Evolutionary conservation across 2,797 vertebrate genomes (phyloP), one percentile per base, ranked within the genome.

Genomic region (Heteromormyrus szaboi): DNA sequence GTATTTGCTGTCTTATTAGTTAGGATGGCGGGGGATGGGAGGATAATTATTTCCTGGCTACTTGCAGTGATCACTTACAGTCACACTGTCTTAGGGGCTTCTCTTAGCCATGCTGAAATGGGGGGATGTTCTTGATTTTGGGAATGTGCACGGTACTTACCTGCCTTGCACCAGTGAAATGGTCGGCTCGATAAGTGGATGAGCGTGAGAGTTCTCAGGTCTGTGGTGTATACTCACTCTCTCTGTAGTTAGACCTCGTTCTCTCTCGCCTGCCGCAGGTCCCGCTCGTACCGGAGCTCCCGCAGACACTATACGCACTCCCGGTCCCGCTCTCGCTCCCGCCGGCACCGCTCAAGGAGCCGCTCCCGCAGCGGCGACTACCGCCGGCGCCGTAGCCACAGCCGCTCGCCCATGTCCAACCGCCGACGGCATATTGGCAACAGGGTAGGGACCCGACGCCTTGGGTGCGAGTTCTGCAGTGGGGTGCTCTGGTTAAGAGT

Each of bases 381-480:
- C 92, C 95, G 96, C 0, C 96, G 97, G 0, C 95, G 95, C 3
- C 96, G 97, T 1, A 97, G 96, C 90, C 97, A 98, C 90, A 99
- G 98, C 93, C 98, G 96, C 86, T 99, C 98, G 19, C 98, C 98
- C 85, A 99, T 99, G 98, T 99, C 98, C 92, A 97, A 97, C 89
- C 97, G 98, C 51, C 96, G 98, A 2, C 96, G 98, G 48, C 98
- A 99, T 91, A 95, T 99, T 4, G 98, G 98, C 53, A 99, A 98
- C 94, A 96, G 98, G 92, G 98, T 99, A 96, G 6, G 96, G 37
- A 0, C 19, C 37, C 41, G 17, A 22, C 41, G 41, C 41, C 76
- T 46, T 4, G 8, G 76, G 76, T 46, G 41, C 19, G 7, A 81
- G 17, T 46, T 3, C 19, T 46, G 37, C 76, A 11, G 37, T 22